Evolutionary conservation across 2,113 vertebrate genomes (phyloP).

Genomic region (Globicephala melas): DNA sequence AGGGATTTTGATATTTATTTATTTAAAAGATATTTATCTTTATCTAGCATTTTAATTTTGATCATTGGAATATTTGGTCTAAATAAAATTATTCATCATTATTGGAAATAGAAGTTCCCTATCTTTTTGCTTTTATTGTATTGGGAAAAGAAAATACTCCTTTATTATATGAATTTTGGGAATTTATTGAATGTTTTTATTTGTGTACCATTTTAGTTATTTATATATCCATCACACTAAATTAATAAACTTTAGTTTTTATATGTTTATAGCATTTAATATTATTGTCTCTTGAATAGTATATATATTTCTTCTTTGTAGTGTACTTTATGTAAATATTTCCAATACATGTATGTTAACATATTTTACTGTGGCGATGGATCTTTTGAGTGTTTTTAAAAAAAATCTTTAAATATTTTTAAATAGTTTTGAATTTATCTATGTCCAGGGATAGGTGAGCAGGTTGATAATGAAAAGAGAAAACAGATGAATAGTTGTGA

Average conservation of each 20-base stretch:
- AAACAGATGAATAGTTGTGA: background rate
- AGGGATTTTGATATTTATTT: too few relatives aligned
- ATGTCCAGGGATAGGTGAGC: background rate
- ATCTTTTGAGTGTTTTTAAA: background rate
- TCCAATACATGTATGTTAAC: background rate
- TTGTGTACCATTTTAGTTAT: background rate
- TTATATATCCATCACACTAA: background rate
- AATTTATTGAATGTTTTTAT: background rate
- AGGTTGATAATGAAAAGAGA: constrained; percentile 6
- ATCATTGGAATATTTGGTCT: background rate
- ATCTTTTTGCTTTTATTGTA: constrained; percentile 12
- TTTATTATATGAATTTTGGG: background rate
- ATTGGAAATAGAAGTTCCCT: background rate
- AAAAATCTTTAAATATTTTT: background rate
- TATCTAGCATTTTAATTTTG: background rate
- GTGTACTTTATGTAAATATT: background rate
- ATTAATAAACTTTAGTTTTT: background rate
- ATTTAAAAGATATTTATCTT: too few relatives aligned
- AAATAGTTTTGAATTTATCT: background rate
- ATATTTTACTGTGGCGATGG: background rate
- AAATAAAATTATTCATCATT: background rate
- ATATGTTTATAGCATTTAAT: background rate
- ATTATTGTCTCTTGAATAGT: background rate
- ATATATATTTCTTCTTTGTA: background rate
- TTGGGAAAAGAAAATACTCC: background rate